Evolutionary conservation across 2,888 invertebrate species (phyloP), one percentile per base, ranked within the genome.

Genomic region (Oasisia sp.): DNA sequence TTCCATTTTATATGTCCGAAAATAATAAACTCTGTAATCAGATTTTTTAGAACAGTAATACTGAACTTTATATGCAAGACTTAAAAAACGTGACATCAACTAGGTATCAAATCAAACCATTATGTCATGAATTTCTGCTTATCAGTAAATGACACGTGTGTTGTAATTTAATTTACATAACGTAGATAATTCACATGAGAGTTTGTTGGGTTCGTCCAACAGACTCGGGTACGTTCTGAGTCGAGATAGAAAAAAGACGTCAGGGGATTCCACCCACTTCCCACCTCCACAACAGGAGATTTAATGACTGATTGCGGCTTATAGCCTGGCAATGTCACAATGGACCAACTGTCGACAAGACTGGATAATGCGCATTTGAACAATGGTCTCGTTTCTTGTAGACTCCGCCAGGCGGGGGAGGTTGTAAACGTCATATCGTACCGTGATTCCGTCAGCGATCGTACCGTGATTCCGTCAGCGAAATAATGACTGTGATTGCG

Each of bases 141-240:
- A 74, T 56, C 74, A 74, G 27, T 27, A 27, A 3, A 27, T n/a
- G n/a, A 27, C 74, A 74, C 14, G 27, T 74, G 74, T n/a, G n/a
- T 74, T 74, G 74, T 74, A 74, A 74, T 74, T 74, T 74, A 74
- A 74, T 74, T 74, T 74, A 74, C 27, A 74, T 74, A 74, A 74
- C 27, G 7, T 74, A 74, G 74, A 27, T 74, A 74, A 74, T 74
- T 74, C 27, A 74, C 74, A 74, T 74, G 27, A 74, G n/a, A 19
- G 19, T 74, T 74, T n/a, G 2, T 74, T 19, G 19, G 27, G n/a
- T 74, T 7, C 19, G 74, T n/a, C 74, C 7, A 27, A n/a, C 7
- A 27, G 74, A 74, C 7, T 19, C 7, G 27, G 27, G n/a, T 7
- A 74, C 7, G 7, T 7, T 74, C 74, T 74, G 74, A 19, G 7